Evolutionary conservation across 2,797 vertebrate genomes (phyloP).

Genomic region (Siniperca undulata): DNA sequence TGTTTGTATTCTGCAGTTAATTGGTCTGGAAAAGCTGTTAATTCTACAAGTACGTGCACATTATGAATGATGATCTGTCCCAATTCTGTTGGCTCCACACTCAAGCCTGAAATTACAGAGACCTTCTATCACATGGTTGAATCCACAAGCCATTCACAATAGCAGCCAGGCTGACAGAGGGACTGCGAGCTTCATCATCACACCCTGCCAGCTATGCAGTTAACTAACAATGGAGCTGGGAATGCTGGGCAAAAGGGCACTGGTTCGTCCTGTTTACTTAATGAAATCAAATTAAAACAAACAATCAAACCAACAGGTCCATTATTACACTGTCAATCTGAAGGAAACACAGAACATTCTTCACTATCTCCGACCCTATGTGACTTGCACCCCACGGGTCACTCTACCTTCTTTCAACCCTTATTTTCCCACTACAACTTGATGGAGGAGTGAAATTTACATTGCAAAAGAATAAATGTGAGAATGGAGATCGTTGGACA

Average conservation of each 20-base stretch:
- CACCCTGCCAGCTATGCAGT: conserved; percentile 3
- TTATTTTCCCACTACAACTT: conserved; percentile 5
- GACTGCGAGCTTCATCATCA: conserved; percentile 19
- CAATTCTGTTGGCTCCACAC: conserved; percentile 7
- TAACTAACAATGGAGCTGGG: conserved; percentile 17
- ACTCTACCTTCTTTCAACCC: neutral
- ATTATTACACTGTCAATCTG: neutral
- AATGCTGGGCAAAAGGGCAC: neutral
- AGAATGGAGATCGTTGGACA: conserved; percentile 3
- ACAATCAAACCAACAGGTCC: neutral
- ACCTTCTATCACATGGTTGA: conserved; percentile 38
- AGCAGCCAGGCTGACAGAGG: conserved; percentile 9
- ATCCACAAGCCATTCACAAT: conserved; percentile 36
- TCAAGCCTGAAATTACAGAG: conserved; percentile 44
- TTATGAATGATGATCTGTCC: conserved; percentile 39
- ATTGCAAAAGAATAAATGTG: conserved; percentile 11
- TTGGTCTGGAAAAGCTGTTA: conserved; percentile 34
- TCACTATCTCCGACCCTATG: neutral
- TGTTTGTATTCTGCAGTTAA: conserved; percentile 1
- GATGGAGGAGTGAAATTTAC: conserved; percentile 20
- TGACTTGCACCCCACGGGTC: neutral
- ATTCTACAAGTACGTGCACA: conserved; percentile 11
- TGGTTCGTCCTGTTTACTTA: neutral
- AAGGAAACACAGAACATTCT: conserved; percentile 1
- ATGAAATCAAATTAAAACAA: neutral